Evolutionary conservation across 1,140 invertebrate genomes (phyloP).

Genomic region (Eriocheir sinensis): DNA sequence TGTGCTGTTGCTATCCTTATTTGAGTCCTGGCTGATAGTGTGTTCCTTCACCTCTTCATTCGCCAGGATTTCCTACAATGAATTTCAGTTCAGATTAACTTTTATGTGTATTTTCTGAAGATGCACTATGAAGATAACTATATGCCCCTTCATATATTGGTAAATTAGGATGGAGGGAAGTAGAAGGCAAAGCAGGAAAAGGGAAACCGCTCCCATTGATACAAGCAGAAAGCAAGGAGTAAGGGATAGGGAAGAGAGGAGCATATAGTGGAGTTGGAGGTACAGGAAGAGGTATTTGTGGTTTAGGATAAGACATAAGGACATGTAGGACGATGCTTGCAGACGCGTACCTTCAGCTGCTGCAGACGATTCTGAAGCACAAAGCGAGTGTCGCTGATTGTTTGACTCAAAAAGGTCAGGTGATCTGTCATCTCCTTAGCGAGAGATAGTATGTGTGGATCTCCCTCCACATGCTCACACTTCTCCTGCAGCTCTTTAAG

Average conservation of each 20-base stretch:
- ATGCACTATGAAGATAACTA: conserved; percentile 65
- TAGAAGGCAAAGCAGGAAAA: conserved; percentile 35
- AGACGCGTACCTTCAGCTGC: conserved; percentile 82
- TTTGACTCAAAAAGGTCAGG: conserved; percentile 83
- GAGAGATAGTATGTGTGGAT: conserved; percentile 82
- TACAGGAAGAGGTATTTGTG: conserved; percentile 38
- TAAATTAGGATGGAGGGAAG: conserved; percentile 18
- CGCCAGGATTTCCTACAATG: conserved; percentile 76
- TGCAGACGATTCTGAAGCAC: conserved; percentile 84
- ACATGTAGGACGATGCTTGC: conserved; percentile 75
- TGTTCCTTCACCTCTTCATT: conserved; percentile 60
- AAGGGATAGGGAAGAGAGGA: conserved; percentile 48
- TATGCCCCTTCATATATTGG: conserved; percentile 47
- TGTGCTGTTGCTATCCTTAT: conserved; percentile 65
- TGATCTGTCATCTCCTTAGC: conserved; percentile 84
- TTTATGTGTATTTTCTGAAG: conserved; percentile 40
- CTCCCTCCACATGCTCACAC: conserved; percentile 83
- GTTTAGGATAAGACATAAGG: conserved; percentile 73
- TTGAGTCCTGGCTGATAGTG: conserved; percentile 59
- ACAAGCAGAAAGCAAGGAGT: conserved; percentile 1
- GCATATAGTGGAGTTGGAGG: conserved; percentile 39
- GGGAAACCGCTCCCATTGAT: conserved; percentile 31
- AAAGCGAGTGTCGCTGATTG: conserved; percentile 84
- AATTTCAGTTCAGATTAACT: conserved; percentile 70
- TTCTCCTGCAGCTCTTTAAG: conserved; percentile 84